Base-by-base conservation (phyloP, 2,113 vertebrate species). In the Scartelaos histophorus region DNA sequence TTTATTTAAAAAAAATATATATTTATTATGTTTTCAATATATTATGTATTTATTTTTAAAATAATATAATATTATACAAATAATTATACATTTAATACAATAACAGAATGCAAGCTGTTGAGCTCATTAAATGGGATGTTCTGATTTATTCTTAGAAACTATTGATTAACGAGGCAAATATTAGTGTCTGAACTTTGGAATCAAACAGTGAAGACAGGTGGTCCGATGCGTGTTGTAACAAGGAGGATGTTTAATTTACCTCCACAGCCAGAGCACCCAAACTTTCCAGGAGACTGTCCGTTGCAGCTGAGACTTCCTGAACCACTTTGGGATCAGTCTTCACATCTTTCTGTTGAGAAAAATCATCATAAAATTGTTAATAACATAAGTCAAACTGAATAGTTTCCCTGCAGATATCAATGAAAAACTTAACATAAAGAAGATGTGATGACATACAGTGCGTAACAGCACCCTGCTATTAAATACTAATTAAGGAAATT, bases 231-330 rank as follows among this genome's bases (percentile, higher is more conserved):
- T 71, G 60, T 68, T 68, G 53, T 57, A 47, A 67, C 38, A 22
- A 34, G 64, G 57, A 47, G 69, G 51, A 21, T 22, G 66, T 61
- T 70, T 38, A 19, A 56, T 89, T 78, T 93, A 97, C 96, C 95
- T 97, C 95, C 73, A 93, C 89, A 25, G 94, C 82, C 73, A 97
- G 88, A 0, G 90, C 90, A 49, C 93, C 93, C 56, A 96, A 1
- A 82, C 93, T 97, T 69, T 90, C 90, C 83, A 92, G 87, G 68
- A 96, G 90, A 24, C 75, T 76, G 75, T 96, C 93, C 13, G 95
- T 93, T 24, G 95, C 94, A 84, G 92, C 92, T 16, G 94, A 94
- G 29, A 97, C 92, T 29, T 95, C 93, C 75, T 89, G 84, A 43
- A 96, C 74, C 0, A 92, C 92, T 73, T 91, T 89, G 66, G 95